Conservation (phyloP, 1,140 invertebrate genomes). For the Chlorops oryzae region DNA sequence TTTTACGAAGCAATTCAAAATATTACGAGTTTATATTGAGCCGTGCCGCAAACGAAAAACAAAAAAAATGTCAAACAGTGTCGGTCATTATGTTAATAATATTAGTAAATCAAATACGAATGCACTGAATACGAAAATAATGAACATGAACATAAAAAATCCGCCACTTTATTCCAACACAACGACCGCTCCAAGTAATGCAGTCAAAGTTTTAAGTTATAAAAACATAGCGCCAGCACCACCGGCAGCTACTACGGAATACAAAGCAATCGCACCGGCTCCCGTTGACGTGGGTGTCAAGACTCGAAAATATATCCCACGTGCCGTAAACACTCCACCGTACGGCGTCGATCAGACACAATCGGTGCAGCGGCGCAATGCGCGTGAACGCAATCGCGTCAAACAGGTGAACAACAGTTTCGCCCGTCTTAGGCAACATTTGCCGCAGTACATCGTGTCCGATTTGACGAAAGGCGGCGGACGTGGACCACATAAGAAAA, state of each 20-base stretch:
- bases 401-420: slow-evolving; percentile 91
- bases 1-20: too few relatives aligned
- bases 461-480: slow-evolving; percentile 57
- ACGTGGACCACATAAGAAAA: slow-evolving; percentile 68
- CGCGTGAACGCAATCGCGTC: slow-evolving; percentile 84
- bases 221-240: slow-evolving; percentile 11
- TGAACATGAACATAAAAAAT: background rate
- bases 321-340: slow-evolving; percentile 29
- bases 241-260: background rate
- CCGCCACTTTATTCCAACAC: background rate
- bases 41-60: too few relatives aligned
- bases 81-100: too few relatives aligned
- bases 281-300: slow-evolving; percentile 27
- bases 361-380: slow-evolving; percentile 83
- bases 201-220: slow-evolving; percentile 15
- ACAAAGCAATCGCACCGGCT: slow-evolving; percentile 30
- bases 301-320: slow-evolving; percentile 10
- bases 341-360: slow-evolving; percentile 61
- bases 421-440: slow-evolving; percentile 75
- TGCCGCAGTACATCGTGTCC: slow-evolving; percentile 65
- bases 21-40: too few relatives aligned
- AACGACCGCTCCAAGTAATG: background rate
- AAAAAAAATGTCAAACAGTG: too few relatives aligned
- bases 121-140: too few relatives aligned
- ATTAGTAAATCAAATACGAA: too few relatives aligned